These are phyloP conservation scores for Lophotriccus pileatus DNA, from an alignment of 2,797 vertebrate genomes.

Conservation along the genomic window DNA sequence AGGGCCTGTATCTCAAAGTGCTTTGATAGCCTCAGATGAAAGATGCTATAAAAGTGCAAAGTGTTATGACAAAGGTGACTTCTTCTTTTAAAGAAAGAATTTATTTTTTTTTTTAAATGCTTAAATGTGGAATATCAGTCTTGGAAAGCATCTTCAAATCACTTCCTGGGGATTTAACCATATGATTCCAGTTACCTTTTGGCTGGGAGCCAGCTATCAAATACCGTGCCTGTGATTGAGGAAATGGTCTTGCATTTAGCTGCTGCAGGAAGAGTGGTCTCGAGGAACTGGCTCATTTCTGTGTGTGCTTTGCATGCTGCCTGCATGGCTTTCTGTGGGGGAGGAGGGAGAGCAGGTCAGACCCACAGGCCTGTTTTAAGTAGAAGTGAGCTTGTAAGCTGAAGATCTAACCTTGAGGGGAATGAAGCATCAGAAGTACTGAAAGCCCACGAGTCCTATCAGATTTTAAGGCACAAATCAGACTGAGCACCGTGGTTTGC, in stretches of 20 bases:
- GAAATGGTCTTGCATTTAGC: not conserved
- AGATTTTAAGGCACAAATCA: not conserved
- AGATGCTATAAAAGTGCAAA: conserved; percentile 14
- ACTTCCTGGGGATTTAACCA: not conserved
- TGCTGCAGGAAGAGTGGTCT: not conserved
- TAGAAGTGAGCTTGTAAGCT: not conserved
- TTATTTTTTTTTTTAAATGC: not conserved
- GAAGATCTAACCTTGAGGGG: not conserved
- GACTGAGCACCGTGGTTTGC: not conserved
- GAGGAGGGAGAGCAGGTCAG: not conserved
- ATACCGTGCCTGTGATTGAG: not conserved
- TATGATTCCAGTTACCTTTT: not conserved
- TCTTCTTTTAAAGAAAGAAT: not conserved
- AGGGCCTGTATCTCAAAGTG: not conserved
- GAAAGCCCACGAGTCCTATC: not conserved
- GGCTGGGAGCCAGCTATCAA: not conserved
- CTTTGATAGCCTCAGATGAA: conserved; percentile 32
- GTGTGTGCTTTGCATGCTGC: not conserved
- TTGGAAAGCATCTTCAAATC: conserved; percentile 1
- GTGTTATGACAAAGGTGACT: not conserved
- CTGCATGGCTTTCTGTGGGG: not conserved
- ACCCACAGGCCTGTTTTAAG: not conserved
- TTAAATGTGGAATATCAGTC: not conserved
- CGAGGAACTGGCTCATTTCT: not conserved
- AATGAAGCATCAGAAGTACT: not conserved